phyloP scores from a whole-genome alignment of 2,797 vertebrate genomes.

The Petrocephalus sullivani region DNA sequence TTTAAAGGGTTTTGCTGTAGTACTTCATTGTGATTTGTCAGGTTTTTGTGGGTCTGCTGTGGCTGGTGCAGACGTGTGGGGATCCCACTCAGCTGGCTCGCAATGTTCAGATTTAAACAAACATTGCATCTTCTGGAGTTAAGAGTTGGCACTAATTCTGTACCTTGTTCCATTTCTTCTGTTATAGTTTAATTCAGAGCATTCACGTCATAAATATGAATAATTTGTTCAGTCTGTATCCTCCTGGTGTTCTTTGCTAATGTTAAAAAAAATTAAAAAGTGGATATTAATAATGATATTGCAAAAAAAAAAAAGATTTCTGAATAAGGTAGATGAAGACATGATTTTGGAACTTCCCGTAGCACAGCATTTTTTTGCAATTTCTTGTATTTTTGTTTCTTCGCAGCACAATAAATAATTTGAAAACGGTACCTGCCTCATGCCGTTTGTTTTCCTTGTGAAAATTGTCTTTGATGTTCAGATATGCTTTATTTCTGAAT shows the following conservation, averaged over 20 bases:
- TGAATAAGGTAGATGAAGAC: conserved; percentile 73
- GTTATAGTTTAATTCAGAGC: conserved; percentile 56
- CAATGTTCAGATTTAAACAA: conserved; percentile 14
- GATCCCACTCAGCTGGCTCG: conserved; percentile 16
- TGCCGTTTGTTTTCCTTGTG: neutral
- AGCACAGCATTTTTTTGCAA: conserved; percentile 65
- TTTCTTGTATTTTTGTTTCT: conserved; percentile 73
- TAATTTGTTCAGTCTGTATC: conserved; percentile 78
- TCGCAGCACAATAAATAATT: conserved; percentile 75
- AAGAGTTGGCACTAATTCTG: conserved; percentile 28
- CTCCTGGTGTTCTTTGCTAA: conserved; percentile 81
- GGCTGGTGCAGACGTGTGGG: conserved; percentile 23
- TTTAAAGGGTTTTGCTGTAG: conserved; percentile 23
- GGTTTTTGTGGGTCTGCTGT: conserved; percentile 20
- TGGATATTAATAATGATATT: conserved; percentile 42
- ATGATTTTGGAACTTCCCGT: conserved; percentile 73
- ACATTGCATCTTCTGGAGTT: conserved; percentile 24
- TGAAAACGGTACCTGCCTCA: conserved; percentile 42
- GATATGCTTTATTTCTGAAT: neutral
- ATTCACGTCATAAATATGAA: conserved; percentile 71
- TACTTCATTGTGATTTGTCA: neutral
- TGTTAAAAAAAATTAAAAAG: conserved; percentile 65
- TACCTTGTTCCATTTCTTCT: conserved; percentile 48
- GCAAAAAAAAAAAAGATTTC: conserved; percentile 68
- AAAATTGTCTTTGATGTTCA: neutral